These are phyloP conservation scores for Conchocele bisecta DNA, from an alignment of 2,888 invertebrate species.

Conservation along the genomic window DNA sequence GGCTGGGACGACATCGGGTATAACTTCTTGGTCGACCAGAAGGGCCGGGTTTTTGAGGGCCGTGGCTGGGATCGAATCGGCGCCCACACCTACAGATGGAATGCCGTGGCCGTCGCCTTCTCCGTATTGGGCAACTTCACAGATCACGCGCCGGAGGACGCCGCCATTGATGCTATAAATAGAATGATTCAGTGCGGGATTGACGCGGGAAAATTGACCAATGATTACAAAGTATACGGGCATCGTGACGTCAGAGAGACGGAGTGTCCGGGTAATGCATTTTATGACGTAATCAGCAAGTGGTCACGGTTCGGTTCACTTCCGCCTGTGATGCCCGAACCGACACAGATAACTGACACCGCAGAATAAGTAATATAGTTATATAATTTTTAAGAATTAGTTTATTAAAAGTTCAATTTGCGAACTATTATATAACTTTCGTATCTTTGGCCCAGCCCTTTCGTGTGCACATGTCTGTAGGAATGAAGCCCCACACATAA, in stretches of 20 bases:
- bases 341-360: no score
- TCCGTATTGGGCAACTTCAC: slow-evolving; percentile 77
- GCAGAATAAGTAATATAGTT: no score
- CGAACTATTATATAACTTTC: no score
- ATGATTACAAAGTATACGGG: slow-evolving; percentile 71
- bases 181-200: background rate
- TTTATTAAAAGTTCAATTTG: no score
- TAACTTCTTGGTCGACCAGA: slow-evolving; percentile 91
- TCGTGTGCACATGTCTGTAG: no score
- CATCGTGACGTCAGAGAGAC: slow-evolving; percentile 71
- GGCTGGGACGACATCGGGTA: slow-evolving; percentile 69
- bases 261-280: slow-evolving; percentile 69
- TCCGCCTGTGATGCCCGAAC: slow-evolving; percentile 54
- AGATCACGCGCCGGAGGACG: slow-evolving; percentile 64
- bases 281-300: slow-evolving; percentile 66
- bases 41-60: slow-evolving; percentile 89
- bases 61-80: slow-evolving; percentile 90
- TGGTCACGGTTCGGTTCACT: slow-evolving; percentile 63
- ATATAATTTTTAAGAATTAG: no score
- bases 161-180: slow-evolving; percentile 56
- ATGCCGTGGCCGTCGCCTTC: slow-evolving; percentile 83
- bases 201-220: slow-evolving; percentile 61
- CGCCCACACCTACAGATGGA: slow-evolving; percentile 87
- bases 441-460: no score
- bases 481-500: no score